These are phyloP conservation scores for Lepidotrigona ventralis DNA, from an alignment of 1,140 invertebrate genomes.

Conservation along the genomic window DNA sequence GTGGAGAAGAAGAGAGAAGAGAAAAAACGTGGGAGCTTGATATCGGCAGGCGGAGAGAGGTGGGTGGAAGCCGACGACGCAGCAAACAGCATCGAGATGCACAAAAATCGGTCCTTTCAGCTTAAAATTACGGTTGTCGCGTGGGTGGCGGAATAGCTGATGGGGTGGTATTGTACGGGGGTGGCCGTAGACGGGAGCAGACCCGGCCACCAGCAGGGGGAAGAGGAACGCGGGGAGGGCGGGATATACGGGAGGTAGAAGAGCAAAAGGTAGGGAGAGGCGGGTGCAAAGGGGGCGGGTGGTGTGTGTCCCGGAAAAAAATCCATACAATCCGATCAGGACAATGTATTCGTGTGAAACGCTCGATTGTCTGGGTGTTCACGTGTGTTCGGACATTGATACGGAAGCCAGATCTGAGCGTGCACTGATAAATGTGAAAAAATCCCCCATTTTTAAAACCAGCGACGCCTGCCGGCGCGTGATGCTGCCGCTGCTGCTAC, in stretches of 20 bases:
- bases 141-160: constrained; percentile 65
- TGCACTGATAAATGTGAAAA: constrained; percentile 72
- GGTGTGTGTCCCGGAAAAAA: constrained; percentile 75
- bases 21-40: constrained; percentile 27
- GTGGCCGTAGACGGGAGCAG: constrained; percentile 49
- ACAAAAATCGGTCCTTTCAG: constrained; percentile 74
- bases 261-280: constrained; percentile 53
- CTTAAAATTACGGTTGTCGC: constrained; percentile 74
- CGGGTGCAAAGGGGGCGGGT: constrained; percentile 26
- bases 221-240: constrained; percentile 19
- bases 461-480: constrained; percentile 67
- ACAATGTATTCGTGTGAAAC: constrained; percentile 78
- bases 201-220: constrained; percentile 7
- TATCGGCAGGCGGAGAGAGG: constrained; percentile 41
- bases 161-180: constrained; percentile 65
- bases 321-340: constrained; percentile 78
- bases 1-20: not conserved
- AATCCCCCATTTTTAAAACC: constrained; percentile 69
- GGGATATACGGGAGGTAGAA: constrained; percentile 40
- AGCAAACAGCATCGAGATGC: constrained; percentile 69
- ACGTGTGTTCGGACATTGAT: constrained; percentile 72
- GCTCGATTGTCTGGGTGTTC: constrained; percentile 74
- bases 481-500: constrained; percentile 50
- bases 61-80: constrained; percentile 66
- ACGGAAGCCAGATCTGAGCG: constrained; percentile 72